phyloP scores from a whole-genome alignment of 2,888 invertebrate genomes.

The Plagodis pulveraria region DNA sequence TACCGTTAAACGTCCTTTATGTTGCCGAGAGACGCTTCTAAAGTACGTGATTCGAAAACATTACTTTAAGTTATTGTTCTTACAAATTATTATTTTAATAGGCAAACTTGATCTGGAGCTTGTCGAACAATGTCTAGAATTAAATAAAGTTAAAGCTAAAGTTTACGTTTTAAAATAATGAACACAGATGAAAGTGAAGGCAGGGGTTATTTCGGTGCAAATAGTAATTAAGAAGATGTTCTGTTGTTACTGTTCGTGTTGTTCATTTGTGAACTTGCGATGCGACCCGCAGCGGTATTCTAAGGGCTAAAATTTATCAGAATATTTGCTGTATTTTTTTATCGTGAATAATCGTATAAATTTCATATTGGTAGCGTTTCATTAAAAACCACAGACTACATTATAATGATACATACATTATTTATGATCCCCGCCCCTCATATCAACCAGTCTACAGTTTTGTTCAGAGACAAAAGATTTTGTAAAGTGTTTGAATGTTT shows the following conservation, averaged over 20 bases:
- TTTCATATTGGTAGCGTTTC: too few relatives aligned
- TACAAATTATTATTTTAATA: conserved; percentile 29
- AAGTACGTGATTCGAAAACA: conserved; percentile 24
- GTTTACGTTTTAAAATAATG: conserved; percentile 5
- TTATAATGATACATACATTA: too few relatives aligned
- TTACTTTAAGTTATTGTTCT: conserved; percentile 21
- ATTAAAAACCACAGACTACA: too few relatives aligned
- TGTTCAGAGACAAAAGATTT: too few relatives aligned
- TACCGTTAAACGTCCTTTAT: conserved; percentile 23
- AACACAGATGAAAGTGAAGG: neutral
- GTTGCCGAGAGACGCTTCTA: conserved; percentile 14
- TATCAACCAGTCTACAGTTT: too few relatives aligned
- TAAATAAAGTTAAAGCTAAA: neutral
- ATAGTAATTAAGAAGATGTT: neutral
- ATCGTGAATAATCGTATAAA: too few relatives aligned
- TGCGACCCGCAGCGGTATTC: too few relatives aligned
- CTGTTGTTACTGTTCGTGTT: neutral
- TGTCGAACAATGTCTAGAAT: conserved; percentile 8
- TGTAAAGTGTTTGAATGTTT: too few relatives aligned
- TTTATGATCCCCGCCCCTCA: too few relatives aligned
- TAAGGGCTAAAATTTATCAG: too few relatives aligned
- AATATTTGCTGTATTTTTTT: too few relatives aligned
- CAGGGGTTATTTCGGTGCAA: neutral
- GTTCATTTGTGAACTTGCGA: too few relatives aligned
- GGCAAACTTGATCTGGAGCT: conserved; percentile 24